These are phyloP conservation scores for Gallinago undulata DNA, from an alignment of 2,113 vertebrate genomes.

Conservation along the genomic window DNA sequence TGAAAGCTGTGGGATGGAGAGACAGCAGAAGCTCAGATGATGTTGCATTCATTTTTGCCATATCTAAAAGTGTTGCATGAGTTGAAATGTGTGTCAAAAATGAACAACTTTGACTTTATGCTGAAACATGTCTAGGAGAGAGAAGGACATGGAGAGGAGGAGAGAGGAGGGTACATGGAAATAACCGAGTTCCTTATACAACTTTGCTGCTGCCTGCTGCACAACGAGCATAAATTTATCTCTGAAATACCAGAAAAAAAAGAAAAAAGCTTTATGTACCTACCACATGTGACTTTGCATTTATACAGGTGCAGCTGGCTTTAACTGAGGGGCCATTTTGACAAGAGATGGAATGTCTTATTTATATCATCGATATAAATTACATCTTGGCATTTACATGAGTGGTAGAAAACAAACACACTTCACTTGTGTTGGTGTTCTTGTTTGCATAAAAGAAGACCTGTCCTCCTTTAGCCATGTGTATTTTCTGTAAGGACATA, in stretches of 20 bases:
- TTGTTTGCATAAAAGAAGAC: slow-evolving; percentile 15
- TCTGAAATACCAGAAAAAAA: background rate
- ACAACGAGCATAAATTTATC: background rate
- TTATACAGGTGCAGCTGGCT: slow-evolving; percentile 50
- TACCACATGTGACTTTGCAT: background rate
- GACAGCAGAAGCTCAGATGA: background rate
- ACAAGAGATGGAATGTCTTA: background rate
- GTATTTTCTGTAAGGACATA: slow-evolving; percentile 35
- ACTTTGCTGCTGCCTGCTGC: background rate
- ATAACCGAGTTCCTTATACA: background rate
- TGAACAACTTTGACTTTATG: background rate
- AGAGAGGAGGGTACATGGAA: background rate
- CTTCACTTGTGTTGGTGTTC: background rate
- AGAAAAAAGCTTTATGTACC: background rate
- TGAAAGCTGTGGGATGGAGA: background rate
- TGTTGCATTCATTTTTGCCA: background rate
- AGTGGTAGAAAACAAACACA: slow-evolving; percentile 29
- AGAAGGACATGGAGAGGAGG: background rate
- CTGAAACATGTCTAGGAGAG: background rate
- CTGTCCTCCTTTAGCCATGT: background rate
- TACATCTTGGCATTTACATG: background rate
- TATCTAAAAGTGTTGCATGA: accelerated
- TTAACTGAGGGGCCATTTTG: background rate
- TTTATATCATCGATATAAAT: slow-evolving; percentile 18
- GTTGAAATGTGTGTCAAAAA: background rate